Base-by-base conservation (phyloP, 2,888 invertebrate genomes). In the Hirtodrosophila confusa region DNA sequence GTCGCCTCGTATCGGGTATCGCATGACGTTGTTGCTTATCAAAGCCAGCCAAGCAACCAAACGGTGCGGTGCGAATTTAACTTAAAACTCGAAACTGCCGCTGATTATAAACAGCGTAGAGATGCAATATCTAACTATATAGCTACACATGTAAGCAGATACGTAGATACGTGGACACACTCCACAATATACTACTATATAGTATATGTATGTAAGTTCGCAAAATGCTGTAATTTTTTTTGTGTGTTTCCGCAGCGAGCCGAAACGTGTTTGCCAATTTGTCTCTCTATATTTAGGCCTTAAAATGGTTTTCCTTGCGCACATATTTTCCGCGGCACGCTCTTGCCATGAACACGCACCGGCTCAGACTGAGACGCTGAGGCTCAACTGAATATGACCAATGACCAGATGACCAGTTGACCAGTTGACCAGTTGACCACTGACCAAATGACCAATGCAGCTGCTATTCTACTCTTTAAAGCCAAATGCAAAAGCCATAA, bases 181-280 rank as follows among this genome's bases (percentile, higher is more conserved):
- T 17, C 17, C 2, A 17, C 17, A 17, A 17, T 45, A 36, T 56
- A 57, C n/a, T 68, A 6, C 27, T 27, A 27, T 4, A 27, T 27
- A 27, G 27, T 27, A 27, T 27, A 27, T 60, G 60, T 31, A 31
- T 7, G 4, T 31, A 31, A 8, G 27, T 9, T 7, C 68, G 8
- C 43, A 43, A 65, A 73, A 61, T 74, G 74, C 78, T 78, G 74
- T 67, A 73, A 74, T 74, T 78, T 60, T 47, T 47, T 27, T 47
- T 6, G 7, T 27, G 10, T 47, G 3, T 51, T 41, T 56, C 24
- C 41, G 49, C 49, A 37, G 39, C 40, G 33, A 49, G 61, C 58
- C 45, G 33, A 71, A 78, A 78, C 78, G 64, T 67, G 78, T 78
- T 78, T 78, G 80, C 76, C 80, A 86, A 75, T 83, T 79, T 79